These are phyloP conservation scores for Botia almorhae DNA, from an alignment of 2,797 vertebrate species.

Conservation along the genomic window DNA sequence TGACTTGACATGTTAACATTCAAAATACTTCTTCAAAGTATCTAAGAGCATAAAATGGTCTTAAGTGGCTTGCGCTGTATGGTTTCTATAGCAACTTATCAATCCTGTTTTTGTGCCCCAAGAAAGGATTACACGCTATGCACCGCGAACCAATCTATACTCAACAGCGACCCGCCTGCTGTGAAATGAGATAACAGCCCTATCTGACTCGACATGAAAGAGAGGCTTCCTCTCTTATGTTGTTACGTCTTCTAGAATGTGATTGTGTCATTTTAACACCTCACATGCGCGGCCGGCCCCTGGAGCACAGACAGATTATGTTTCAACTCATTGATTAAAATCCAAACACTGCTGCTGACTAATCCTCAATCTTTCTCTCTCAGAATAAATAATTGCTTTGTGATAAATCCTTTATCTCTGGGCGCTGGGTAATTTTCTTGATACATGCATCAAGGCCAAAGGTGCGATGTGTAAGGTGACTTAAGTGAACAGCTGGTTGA, in stretches of 20 bases:
- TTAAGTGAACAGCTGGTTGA: too few species aligned
- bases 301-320: conserved; percentile 32
- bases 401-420: conserved; percentile 29
- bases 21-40: conserved; percentile 13
- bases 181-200: conserved; percentile 41
- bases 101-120: conserved; percentile 36
- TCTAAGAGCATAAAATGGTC: conserved; percentile 9
- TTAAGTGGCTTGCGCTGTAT: conserved; percentile 30
- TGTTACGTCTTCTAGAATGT: conserved; percentile 20
- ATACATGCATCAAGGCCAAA: not conserved
- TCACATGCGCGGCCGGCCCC: conserved; percentile 22
- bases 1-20: not conserved
- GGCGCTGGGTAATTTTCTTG: conserved; percentile 6
- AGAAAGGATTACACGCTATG: conserved; percentile 45
- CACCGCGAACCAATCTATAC: conserved; percentile 37
- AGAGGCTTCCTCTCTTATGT: conserved; percentile 14
- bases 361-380: conserved; percentile 51
- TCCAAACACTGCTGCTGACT: conserved; percentile 43
- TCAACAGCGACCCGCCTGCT: conserved; percentile 35
- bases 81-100: conserved; percentile 50
- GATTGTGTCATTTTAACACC: conserved; percentile 50
- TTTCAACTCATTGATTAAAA: conserved; percentile 51
- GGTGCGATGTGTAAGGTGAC: not conserved
- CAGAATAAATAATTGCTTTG: conserved; percentile 41
- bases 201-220: conserved; percentile 46